A percentile compares a stretch with the other conserved stretches of the same genome.
These are phyloP conservation scores for Luscinia megarhynchos DNA, from an alignment of 2,797 vertebrate species.

Conservation along the genomic window DNA sequence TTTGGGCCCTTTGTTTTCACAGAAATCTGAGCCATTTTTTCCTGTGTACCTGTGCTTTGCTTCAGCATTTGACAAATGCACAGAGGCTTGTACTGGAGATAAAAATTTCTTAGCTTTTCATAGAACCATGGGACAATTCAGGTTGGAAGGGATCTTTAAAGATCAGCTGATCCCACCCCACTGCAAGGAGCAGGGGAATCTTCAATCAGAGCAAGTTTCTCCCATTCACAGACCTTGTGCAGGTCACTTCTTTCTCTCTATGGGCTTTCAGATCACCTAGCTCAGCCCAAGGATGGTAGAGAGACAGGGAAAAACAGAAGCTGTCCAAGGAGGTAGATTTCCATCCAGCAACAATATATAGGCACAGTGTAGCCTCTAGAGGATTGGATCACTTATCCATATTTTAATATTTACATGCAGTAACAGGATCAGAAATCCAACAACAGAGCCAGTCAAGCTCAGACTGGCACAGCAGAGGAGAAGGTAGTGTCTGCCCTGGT, in stretches of 20 bases:
- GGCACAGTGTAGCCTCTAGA: neutral
- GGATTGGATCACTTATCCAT: neutral
- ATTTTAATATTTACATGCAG: neutral
- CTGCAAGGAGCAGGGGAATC: neutral
- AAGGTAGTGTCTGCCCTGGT: neutral
- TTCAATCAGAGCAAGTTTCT: neutral
- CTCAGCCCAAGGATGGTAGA: neutral
- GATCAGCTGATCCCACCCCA: neutral
- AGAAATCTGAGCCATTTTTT: neutral
- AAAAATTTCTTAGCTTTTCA: neutral
- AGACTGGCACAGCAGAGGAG: neutral
- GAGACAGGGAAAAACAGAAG: neutral
- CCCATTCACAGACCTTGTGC: accelerated
- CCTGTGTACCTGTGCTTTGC: neutral
- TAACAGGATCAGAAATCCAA: neutral
- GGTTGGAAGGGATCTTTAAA: neutral
- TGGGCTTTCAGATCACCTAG: neutral
- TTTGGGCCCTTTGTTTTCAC: neutral
- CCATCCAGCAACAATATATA: neutral
- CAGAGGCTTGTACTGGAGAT: neutral
- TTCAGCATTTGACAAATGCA: neutral
- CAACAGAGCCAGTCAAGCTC: neutral
- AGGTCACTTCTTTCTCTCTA: neutral
- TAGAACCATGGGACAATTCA: neutral
- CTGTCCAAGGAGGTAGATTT: neutral